Evolutionary conservation across 2,888 invertebrate species (phyloP).

Genomic region (Caprella mutica): DNA sequence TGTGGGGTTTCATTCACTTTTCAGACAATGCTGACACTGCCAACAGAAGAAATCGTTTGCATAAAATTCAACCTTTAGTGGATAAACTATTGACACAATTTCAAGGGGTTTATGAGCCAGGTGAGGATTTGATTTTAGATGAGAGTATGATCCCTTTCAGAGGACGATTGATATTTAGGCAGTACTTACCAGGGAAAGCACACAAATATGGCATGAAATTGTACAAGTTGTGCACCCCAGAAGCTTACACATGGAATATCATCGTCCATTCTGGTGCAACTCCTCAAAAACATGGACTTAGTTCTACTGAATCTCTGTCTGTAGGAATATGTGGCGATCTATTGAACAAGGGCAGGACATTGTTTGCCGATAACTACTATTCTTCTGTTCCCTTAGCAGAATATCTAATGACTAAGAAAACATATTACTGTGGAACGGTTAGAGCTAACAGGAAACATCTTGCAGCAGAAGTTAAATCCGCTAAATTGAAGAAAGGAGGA

Average conservation of each 20-base stretch:
- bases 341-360: conserved; percentile 5
- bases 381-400: conserved; percentile 6
- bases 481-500: conserved; percentile 12
- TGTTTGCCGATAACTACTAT: conserved; percentile 5
- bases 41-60: background rate
- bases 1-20: conserved; percentile 10
- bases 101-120: conserved; percentile 14
- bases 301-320: conserved; percentile 1
- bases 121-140: conserved; percentile 8
- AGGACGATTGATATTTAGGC: conserved; percentile 7
- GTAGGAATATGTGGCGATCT: background rate
- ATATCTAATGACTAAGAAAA: conserved; percentile 15
- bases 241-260: conserved; percentile 17
- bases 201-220: conserved; percentile 15
- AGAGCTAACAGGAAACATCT: conserved; percentile 6
- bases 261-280: conserved; percentile 5
- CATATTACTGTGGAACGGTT: conserved; percentile 15
- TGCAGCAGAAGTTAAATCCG: conserved; percentile 10
- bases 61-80: conserved; percentile 10
- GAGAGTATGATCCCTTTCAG: conserved; percentile 18
- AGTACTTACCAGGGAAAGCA: conserved; percentile 8
- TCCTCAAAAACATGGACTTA: conserved; percentile 4
- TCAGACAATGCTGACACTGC: conserved; percentile 7
- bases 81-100: background rate
- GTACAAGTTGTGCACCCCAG: conserved; percentile 15